A percentile compares a stretch with the other conserved stretches of the same genome.
Evolutionary conservation across 1,140 invertebrate species (phyloP).

Genomic region (Ganaspis sp.): DNA sequence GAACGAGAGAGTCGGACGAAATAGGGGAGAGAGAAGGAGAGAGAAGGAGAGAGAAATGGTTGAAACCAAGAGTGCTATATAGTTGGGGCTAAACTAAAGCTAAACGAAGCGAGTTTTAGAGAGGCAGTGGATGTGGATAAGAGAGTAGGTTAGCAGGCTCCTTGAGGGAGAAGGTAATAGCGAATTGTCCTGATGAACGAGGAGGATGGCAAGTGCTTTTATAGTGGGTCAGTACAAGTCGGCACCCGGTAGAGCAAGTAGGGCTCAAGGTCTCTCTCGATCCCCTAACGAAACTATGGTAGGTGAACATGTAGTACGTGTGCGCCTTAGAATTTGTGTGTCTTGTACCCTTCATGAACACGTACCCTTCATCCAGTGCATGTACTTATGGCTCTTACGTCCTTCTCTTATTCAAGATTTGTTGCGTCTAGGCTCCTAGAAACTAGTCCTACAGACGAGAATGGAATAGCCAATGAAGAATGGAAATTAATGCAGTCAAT

Average conservation of each 20-base stretch:
- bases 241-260: conserved; percentile 67
- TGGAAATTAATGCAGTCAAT: neutral
- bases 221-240: conserved; percentile 76
- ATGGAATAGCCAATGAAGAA: neutral
- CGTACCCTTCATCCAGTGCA: neutral
- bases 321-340: neutral
- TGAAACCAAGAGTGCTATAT: conserved; percentile 39
- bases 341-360: conserved; percentile 2
- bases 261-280: conserved; percentile 65
- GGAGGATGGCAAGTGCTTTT: conserved; percentile 74
- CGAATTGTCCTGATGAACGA: conserved; percentile 62
- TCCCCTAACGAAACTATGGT: conserved; percentile 61
- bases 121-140: conserved; percentile 68
- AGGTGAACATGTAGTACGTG: conserved; percentile 58
- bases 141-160: conserved; percentile 74
- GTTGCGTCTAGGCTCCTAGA: conserved; percentile 6
- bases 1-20: conserved; percentile 36
- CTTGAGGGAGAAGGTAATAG: conserved; percentile 64
- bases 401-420: neutral
- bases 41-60: conserved; percentile 48
- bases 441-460: neutral
- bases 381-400: neutral
- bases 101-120: conserved; percentile 62
- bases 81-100: conserved; percentile 41
- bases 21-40: conserved; percentile 35